These are phyloP conservation scores for Lepus timidus DNA, from an alignment of 2,113 vertebrate genomes.

Conservation along the genomic window DNA sequence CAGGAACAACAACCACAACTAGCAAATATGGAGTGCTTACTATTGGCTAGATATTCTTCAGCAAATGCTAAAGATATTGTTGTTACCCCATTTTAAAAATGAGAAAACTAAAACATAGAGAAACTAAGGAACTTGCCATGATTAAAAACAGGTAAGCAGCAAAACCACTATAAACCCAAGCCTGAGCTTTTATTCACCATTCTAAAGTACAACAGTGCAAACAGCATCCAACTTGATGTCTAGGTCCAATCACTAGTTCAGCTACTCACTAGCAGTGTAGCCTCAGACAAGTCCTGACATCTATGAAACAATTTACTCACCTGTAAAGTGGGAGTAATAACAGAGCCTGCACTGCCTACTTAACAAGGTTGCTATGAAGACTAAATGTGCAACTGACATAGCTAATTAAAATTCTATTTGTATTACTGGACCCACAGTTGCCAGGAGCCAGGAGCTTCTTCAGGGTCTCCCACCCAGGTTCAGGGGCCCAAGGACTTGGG, in stretches of 20 bases:
- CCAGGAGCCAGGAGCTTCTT: no score
- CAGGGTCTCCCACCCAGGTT: no score
- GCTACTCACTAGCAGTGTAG: background rate
- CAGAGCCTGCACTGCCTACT: background rate
- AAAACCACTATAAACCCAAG: background rate
- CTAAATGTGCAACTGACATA: slow-evolving; percentile 48
- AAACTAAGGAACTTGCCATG: slow-evolving; percentile 25
- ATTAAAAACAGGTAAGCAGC: background rate
- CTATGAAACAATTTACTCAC: background rate
- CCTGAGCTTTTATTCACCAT: background rate
- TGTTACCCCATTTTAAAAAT: slow-evolving; percentile 16
- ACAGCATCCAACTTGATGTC: background rate
- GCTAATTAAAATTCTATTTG: slow-evolving; percentile 39
- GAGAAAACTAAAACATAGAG: slow-evolving; percentile 9
- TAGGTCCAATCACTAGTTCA: background rate
- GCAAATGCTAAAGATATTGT: background rate
- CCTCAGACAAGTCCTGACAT: background rate
- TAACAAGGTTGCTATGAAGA: slow-evolving; percentile 28
- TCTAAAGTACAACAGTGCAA: background rate
- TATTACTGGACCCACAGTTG: background rate
- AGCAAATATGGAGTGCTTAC: background rate
- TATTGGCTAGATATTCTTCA: background rate
- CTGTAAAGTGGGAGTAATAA: background rate
- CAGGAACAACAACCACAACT: background rate
- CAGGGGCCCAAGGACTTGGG: no score